Conservation (phyloP, 1,140 invertebrate genomes). For the Saxidomus purpurata region DNA sequence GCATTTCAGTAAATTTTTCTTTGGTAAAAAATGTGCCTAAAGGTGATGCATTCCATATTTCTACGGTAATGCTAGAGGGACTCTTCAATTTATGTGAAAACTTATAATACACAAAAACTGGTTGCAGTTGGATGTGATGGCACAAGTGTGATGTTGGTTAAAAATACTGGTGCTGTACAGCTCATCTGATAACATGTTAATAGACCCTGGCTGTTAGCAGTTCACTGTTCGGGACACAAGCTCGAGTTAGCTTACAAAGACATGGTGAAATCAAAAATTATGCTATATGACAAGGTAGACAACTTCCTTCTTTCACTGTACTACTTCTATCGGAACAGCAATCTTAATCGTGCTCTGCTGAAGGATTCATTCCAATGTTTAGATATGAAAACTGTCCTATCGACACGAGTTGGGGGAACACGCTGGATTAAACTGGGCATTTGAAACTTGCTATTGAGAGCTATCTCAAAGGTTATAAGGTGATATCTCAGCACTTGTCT, state of each 20-base stretch:
- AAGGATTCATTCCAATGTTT: constrained; percentile 14
- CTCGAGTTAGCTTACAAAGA: constrained; percentile 58
- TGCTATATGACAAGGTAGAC: constrained; percentile 36
- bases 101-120: too few relatives aligned
- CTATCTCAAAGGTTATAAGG: constrained; percentile 12
- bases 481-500: not conserved
- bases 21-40: constrained; percentile 51
- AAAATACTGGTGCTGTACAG: constrained; percentile 55
- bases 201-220: constrained; percentile 33
- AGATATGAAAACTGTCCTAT: constrained; percentile 1
- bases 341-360: not conserved
- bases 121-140: constrained; percentile 53
- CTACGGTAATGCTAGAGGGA: not conserved
- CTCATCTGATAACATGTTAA: not conserved
- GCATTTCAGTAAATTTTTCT: constrained; percentile 39
- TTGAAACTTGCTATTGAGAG: constrained; percentile 4
- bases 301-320: constrained; percentile 17
- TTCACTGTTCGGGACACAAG: constrained; percentile 49
- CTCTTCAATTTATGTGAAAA: constrained; percentile 32
- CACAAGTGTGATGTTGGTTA: constrained; percentile 45
- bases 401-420: not conserved
- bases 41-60: constrained; percentile 45
- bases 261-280: not conserved
- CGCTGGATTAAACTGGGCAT: constrained; percentile 39
- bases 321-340: constrained; percentile 60